Conservation (phyloP, 2,797 vertebrate species). For the Eulemur rubriventer region DNA sequence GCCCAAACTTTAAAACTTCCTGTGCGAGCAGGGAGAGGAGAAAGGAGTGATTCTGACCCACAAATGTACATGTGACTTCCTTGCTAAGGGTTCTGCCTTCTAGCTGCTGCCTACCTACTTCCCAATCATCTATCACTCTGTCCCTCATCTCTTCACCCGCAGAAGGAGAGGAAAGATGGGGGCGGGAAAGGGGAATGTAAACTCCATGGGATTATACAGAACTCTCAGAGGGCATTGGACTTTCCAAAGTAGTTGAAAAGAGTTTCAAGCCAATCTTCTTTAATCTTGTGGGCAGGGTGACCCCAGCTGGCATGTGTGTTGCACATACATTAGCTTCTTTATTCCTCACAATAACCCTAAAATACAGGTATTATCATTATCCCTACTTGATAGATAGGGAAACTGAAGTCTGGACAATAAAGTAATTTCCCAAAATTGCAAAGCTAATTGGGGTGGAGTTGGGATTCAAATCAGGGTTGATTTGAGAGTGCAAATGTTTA, state of each 20-base stretch:
- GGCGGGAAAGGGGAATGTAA: background rate
- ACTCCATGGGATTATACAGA: background rate
- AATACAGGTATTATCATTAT: background rate
- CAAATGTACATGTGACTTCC: background rate
- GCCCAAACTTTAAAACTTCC: background rate
- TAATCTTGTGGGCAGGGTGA: background rate
- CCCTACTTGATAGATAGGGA: background rate
- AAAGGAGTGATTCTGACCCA: background rate
- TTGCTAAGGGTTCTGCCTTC: background rate
- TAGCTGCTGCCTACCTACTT: background rate
- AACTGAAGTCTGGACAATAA: slow-evolving; percentile 17
- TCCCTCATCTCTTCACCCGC: background rate
- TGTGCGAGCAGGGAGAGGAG: background rate
- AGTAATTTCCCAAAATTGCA: background rate
- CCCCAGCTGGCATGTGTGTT: background rate
- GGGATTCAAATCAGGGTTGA: background rate
- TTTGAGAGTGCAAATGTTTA: background rate
- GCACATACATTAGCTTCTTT: background rate
- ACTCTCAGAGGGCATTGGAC: background rate
- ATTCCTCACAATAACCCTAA: background rate
- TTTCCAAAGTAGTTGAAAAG: background rate
- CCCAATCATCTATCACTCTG: background rate
- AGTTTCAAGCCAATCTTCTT: background rate
- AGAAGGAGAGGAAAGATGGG: background rate
- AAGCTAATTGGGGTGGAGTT: background rate